Evolutionary conservation across 2,113 vertebrate species (phyloP).

Genomic region (Polypterus senegalus): DNA sequence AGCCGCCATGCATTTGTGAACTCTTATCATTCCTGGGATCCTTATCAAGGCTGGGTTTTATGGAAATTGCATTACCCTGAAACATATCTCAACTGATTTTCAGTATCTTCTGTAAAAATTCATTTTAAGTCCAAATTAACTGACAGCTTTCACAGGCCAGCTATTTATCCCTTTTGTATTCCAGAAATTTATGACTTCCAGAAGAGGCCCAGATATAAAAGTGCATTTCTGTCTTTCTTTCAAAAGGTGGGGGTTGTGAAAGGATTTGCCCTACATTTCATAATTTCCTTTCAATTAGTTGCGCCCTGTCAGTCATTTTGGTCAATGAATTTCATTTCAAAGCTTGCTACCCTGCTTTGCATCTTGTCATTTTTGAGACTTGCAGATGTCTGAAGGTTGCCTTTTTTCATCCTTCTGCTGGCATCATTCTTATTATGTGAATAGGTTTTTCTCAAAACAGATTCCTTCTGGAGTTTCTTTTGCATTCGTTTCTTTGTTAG

Average conservation of each 20-base stretch:
- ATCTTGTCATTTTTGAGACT: neutral
- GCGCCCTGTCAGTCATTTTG: neutral
- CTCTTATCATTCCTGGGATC: neutral
- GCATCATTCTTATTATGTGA: too few relatives aligned
- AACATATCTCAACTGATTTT: neutral
- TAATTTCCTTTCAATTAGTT: neutral
- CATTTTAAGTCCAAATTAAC: slow-evolving; percentile 1
- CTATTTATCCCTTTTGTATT: neutral
- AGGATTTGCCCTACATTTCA: neutral
- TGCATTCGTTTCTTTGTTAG: too few relatives aligned
- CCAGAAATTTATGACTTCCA: neutral
- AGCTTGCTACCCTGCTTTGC: neutral
- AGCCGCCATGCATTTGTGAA: slow-evolving; percentile 1
- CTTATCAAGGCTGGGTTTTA: neutral
- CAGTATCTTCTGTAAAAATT: neutral
- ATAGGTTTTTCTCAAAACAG: too few relatives aligned
- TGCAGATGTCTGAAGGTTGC: too few relatives aligned
- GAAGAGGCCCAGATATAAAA: neutral
- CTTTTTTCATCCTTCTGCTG: too few relatives aligned
- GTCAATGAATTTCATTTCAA: neutral
- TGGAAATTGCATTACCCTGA: slow-evolving; percentile 1
- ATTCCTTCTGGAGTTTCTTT: too few relatives aligned
- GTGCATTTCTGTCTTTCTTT: neutral
- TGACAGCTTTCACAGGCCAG: neutral
- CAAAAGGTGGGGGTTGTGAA: neutral